phyloP scores from a whole-genome alignment of 2,888 invertebrate species.

The Creontiades dilutus region DNA sequence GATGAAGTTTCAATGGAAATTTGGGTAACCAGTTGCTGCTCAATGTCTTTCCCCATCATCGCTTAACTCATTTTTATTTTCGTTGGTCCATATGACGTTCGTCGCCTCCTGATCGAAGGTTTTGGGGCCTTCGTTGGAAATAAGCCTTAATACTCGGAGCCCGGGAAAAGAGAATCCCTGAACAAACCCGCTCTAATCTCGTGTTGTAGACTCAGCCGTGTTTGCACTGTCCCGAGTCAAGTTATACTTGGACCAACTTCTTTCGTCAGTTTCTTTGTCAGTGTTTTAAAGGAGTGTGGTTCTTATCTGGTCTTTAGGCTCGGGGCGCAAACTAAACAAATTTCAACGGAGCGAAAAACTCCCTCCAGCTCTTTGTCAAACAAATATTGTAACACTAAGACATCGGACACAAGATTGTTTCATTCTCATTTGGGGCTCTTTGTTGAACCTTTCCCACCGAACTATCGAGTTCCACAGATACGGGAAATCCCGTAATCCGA shows the following conservation, averaged over 20 bases:
- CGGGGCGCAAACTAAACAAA: conserved; percentile 44
- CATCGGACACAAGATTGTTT: no score
- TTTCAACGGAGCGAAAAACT: conserved; percentile 12
- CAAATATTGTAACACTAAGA: no score
- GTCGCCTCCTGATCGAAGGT: background rate
- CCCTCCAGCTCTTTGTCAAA: no score
- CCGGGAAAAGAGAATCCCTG: conserved; percentile 30
- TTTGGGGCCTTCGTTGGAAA: background rate
- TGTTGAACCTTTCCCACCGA: no score
- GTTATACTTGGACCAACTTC: conserved; percentile 61
- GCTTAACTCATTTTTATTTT: no score
- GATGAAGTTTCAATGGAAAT: no score
- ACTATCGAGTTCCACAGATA: no score
- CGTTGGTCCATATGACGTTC: no score
- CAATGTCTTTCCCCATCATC: no score
- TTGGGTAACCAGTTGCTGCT: no score
- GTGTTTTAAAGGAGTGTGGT: conserved; percentile 22
- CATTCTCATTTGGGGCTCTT: no score
- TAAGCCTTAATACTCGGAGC: background rate
- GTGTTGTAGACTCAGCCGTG: conserved; percentile 58
- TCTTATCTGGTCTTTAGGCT: conserved; percentile 55
- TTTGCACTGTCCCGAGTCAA: conserved; percentile 55
- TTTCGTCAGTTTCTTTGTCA: conserved; percentile 64
- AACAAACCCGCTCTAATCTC: conserved; percentile 61
- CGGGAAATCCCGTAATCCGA: no score